These are phyloP conservation scores for Stercorarius parasiticus DNA, from an alignment of 2,113 vertebrate species.

Conservation along the genomic window DNA sequence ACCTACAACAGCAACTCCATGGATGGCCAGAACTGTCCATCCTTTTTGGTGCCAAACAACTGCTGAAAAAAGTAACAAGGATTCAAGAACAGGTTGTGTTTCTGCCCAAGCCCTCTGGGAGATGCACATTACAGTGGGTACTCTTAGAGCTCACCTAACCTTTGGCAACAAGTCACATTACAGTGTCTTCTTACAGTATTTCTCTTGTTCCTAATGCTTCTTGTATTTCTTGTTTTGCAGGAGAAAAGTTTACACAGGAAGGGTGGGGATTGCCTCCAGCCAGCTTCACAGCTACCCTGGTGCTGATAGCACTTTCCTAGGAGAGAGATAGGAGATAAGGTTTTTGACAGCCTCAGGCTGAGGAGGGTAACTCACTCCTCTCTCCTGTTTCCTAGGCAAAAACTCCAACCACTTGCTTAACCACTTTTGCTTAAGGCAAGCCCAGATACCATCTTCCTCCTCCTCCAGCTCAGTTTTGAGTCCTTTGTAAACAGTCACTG, in stretches of 20 bases:
- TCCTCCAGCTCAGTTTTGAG: not conserved
- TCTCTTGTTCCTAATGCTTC: not conserved
- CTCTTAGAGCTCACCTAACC: not conserved
- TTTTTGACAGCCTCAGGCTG: constrained; percentile 2
- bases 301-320: not conserved
- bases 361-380: not conserved
- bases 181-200: not conserved
- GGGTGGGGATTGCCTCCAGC: not conserved
- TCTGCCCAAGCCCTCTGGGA: not conserved
- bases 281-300: not conserved
- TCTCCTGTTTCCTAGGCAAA: not conserved
- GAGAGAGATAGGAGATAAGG: not conserved
- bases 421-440: not conserved
- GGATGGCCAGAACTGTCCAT: rapidly evolving
- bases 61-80: not conserved
- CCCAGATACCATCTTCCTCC: not conserved
- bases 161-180: not conserved
- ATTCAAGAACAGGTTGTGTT: not conserved
- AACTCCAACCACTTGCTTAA: not conserved
- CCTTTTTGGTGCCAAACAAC: not conserved
- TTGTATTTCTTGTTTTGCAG: constrained; percentile 18
- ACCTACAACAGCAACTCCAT: not conserved
- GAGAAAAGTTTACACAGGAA: not conserved
- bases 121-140: not conserved
- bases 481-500: not conserved